Conservation (phyloP, 2,113 vertebrate species). For the Bubo bubo region DNA sequence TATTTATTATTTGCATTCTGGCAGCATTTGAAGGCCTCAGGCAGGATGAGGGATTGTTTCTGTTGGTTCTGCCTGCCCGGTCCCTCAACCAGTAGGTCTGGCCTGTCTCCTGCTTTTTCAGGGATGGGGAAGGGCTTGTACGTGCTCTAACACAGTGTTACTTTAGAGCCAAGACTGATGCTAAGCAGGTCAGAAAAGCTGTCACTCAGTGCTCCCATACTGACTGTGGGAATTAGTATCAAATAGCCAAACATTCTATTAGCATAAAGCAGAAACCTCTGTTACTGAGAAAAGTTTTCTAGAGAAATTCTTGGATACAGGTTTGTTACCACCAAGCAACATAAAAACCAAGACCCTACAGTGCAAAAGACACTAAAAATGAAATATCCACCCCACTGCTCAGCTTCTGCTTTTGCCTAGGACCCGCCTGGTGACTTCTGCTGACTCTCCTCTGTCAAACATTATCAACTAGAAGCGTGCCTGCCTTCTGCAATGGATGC, state of each 20-base stretch:
- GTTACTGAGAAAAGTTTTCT: not conserved
- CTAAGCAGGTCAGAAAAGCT: slow-evolving; percentile 14
- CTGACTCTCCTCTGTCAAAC: not conserved
- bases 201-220: not conserved
- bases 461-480: not conserved
- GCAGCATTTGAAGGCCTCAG: not conserved
- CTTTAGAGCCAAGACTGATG: not conserved
- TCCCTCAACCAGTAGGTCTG: not conserved
- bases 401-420: not conserved
- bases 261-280: not conserved
- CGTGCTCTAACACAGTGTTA: not conserved
- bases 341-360: not conserved
- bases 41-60: not conserved
- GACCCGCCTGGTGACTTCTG: not conserved
- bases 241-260: not conserved
- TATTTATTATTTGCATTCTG: not conserved
- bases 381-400: not conserved
- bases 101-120: not conserved
- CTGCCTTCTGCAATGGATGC: not conserved
- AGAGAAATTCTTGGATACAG: not conserved
- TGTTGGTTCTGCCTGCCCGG: not conserved
- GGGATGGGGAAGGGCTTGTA: not conserved
- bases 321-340: not conserved
- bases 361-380: not conserved
- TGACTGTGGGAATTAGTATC: slow-evolving; percentile 4